These are phyloP conservation scores for Sinocyclocheilus maitianheensis DNA, from an alignment of 2,113 vertebrate genomes.

Conservation along the genomic window DNA sequence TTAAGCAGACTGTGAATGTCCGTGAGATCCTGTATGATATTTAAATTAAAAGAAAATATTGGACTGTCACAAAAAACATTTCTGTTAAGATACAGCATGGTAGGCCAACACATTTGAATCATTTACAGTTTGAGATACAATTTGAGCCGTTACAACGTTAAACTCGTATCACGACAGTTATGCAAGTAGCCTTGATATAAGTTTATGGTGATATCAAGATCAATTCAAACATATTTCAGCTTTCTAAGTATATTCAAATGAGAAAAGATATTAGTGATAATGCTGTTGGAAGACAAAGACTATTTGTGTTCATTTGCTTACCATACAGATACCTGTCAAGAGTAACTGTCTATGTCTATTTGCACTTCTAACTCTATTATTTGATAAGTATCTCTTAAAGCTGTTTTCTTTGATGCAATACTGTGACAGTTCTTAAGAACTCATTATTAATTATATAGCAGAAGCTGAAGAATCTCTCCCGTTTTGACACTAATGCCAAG, in stretches of 20 bases:
- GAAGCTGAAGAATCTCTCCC: not conserved
- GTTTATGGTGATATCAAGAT: not conserved
- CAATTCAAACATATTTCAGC: not conserved
- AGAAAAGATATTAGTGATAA: not conserved
- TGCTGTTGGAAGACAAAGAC: constrained; percentile 1
- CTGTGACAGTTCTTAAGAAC: constrained; percentile 33
- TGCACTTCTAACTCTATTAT: constrained; percentile 10
- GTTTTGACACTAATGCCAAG: not conserved
- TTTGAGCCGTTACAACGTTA: not conserved
- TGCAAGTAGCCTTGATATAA: not conserved
- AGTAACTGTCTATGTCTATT: not conserved
- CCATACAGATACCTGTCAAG: not conserved
- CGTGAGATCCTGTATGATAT: not conserved
- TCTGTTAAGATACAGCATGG: not conserved
- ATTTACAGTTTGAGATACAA: not conserved
- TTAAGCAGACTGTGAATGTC: not conserved
- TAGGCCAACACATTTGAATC: not conserved
- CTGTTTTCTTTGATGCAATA: constrained; percentile 22
- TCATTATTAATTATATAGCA: not conserved
- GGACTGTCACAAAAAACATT: not conserved
- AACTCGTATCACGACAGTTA: not conserved
- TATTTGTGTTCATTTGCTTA: constrained; percentile 6
- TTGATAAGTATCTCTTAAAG: not conserved
- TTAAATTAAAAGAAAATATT: not conserved
- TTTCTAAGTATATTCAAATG: constrained; percentile 14